Conservation (phyloP, 1,140 invertebrate genomes). For the Oryctes rhinoceros region DNA sequence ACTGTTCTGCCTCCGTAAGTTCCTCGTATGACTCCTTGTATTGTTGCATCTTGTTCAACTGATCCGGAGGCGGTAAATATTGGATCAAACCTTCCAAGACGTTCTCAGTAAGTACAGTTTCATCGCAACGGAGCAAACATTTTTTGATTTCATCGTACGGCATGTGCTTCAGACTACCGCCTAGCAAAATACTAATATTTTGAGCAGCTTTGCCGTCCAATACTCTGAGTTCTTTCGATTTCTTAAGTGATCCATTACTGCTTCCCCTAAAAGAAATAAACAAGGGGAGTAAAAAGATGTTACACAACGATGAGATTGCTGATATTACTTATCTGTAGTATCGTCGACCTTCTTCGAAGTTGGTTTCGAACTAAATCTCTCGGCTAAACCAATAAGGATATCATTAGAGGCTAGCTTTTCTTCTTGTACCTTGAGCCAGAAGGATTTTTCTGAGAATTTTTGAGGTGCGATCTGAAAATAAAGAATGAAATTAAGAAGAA, state of each 20-base stretch:
- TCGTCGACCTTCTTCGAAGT: slow-evolving; percentile 75
- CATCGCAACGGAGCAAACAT: slow-evolving; percentile 87
- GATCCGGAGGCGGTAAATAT: slow-evolving; percentile 89
- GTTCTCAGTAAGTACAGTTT: slow-evolving; percentile 80
- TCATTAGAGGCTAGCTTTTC: slow-evolving; percentile 87
- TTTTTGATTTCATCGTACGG: slow-evolving; percentile 85
- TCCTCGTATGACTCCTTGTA: slow-evolving; percentile 82
- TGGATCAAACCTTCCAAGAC: slow-evolving; percentile 86
- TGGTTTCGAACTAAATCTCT: slow-evolving; percentile 90
- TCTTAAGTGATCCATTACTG: slow-evolving; percentile 74
- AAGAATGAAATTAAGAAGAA: neutral
- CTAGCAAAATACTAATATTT: slow-evolving; percentile 92
- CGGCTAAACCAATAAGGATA: slow-evolving; percentile 82
- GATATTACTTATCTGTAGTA: slow-evolving; percentile 60
- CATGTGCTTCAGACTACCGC: slow-evolving; percentile 89
- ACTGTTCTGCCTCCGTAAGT: slow-evolving; percentile 93
- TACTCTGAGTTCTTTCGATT: slow-evolving; percentile 90
- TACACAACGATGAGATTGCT: neutral
- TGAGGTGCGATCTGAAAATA: slow-evolving; percentile 76
- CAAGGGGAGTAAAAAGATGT: neutral
- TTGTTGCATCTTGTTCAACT: slow-evolving; percentile 83
- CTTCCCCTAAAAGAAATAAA: slow-evolving; percentile 60
- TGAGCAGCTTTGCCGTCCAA: slow-evolving; percentile 93
- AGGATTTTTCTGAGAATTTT: slow-evolving; percentile 92
- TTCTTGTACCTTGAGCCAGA: slow-evolving; percentile 95